These are phyloP conservation scores for Enteromius thamalakanensis DNA, from an alignment of 2,797 vertebrate species.

Conservation along the genomic window DNA sequence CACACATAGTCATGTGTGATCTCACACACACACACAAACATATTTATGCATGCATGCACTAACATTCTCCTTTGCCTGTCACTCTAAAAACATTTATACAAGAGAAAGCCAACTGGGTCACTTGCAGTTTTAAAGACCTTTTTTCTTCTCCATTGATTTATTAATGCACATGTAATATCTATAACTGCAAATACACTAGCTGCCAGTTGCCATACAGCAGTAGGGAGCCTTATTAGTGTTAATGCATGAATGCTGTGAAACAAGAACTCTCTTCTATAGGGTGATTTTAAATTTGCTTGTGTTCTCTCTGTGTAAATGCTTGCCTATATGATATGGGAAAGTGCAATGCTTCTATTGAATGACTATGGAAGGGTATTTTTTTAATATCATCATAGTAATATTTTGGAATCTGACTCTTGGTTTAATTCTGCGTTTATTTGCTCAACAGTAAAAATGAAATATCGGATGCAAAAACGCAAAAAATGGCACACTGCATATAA, in stretches of 20 bases:
- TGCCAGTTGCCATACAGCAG: constrained; percentile 47
- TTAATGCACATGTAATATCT: constrained; percentile 57
- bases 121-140: constrained; percentile 42
- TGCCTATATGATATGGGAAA: background rate
- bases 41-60: constrained; percentile 20
- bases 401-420: background rate
- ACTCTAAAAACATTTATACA: constrained; percentile 43
- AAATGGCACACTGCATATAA: background rate
- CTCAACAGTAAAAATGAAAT: no score
- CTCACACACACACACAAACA: background rate
- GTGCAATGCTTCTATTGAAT: background rate
- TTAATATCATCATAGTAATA: background rate
- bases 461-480: no score
- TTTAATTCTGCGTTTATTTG: background rate
- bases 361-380: background rate
- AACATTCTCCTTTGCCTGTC: constrained; percentile 26
- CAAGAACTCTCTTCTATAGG: constrained; percentile 37
- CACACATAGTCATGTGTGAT: constrained; percentile 17
- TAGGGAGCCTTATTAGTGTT: constrained; percentile 55
- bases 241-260: constrained; percentile 52
- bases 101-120: constrained; percentile 60
- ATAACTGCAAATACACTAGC: constrained; percentile 47
- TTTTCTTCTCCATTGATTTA: constrained; percentile 58
- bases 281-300: constrained; percentile 23
- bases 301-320: background rate